A percentile compares a stretch with the other conserved stretches of the same genome.
These are phyloP conservation scores for Pantherophis alleghaniensis DNA, from an alignment of 2,797 vertebrate genomes.

Conservation along the genomic window DNA sequence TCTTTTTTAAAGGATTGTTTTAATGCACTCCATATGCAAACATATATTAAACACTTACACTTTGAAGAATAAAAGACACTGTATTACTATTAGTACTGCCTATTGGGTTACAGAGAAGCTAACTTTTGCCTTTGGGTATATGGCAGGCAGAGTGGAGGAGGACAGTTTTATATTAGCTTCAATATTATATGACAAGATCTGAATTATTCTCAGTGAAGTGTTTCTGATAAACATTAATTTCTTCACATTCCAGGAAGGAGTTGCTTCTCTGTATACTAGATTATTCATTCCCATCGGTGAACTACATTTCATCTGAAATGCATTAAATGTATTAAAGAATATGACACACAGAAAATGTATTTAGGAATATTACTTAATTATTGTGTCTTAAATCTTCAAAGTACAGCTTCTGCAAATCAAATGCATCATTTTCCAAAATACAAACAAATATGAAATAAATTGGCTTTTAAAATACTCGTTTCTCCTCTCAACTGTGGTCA, in stretches of 20 bases:
- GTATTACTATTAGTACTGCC: background rate
- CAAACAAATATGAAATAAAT: background rate
- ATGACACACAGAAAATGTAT: background rate
- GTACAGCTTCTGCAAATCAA: background rate
- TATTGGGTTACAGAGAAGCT: background rate
- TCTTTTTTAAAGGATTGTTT: background rate
- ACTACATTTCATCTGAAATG: background rate
- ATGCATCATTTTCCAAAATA: background rate
- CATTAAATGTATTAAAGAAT: slow-evolving; percentile 27
- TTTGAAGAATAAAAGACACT: background rate
- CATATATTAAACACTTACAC: background rate
- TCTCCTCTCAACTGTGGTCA: background rate
- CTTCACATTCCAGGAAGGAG: background rate
- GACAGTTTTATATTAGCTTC: background rate
- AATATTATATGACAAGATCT: background rate
- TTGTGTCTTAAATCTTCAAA: background rate
- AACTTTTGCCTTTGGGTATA: background rate
- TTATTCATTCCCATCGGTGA: background rate
- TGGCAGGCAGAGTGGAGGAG: background rate
- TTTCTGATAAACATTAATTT: background rate
- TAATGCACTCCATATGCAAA: background rate
- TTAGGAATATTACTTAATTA: background rate
- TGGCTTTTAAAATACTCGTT: background rate
- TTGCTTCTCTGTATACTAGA: background rate
- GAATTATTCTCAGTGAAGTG: background rate